These are phyloP conservation scores for Heliconius ethilla DNA, from an alignment of 2,888 invertebrate genomes.

Conservation along the genomic window DNA sequence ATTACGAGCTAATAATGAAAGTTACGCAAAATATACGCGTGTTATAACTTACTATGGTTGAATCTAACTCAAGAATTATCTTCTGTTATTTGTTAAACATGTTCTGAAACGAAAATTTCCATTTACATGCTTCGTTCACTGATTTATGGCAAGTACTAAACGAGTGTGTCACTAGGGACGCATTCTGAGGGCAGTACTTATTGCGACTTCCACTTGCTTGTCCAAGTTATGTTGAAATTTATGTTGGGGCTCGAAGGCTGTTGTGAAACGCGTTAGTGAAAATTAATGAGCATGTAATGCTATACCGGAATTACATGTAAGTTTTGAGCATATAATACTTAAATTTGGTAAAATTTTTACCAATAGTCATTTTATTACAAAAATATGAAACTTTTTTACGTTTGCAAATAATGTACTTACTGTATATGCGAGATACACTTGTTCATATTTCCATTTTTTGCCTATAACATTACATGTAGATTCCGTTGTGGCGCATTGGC, in stretches of 20 bases:
- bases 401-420: no score
- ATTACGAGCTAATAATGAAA: background rate
- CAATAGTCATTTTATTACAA: no score
- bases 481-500: no score
- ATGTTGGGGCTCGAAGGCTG: conserved; percentile 70
- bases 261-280: conserved; percentile 67
- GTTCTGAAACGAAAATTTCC: conserved; percentile 28
- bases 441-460: no score
- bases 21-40: background rate
- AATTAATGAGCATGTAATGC: conserved; percentile 68
- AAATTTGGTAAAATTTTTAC: background rate
- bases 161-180: conserved; percentile 63
- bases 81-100: background rate
- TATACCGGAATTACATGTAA: conserved; percentile 38
- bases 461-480: no score
- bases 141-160: conserved; percentile 62
- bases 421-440: no score
- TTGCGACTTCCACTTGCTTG: conserved; percentile 73
- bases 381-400: no score
- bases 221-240: conserved; percentile 74
- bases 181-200: conserved; percentile 71
- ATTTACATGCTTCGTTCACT: conserved; percentile 43
- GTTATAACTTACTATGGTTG: background rate
- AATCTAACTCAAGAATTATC: no score
- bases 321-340: background rate